Evolutionary conservation across 2,888 invertebrate genomes (phyloP).

Genomic region (Drosophila percnosoma): DNA sequence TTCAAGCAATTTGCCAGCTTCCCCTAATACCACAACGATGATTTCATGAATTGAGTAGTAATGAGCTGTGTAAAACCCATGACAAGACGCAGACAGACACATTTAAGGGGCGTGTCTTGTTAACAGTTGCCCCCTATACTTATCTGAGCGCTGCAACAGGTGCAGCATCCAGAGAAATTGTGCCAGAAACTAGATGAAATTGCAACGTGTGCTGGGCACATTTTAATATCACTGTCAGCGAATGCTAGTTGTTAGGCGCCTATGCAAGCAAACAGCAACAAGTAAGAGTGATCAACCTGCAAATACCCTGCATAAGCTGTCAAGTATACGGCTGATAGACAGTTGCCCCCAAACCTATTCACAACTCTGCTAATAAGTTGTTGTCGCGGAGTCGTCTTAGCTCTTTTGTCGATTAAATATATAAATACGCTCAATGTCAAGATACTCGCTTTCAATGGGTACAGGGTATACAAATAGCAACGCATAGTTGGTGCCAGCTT

Average conservation of each 20-base stretch:
- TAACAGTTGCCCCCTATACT: slow-evolving; percentile 18
- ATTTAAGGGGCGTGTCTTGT: slow-evolving; percentile 31
- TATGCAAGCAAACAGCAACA: slow-evolving; percentile 1
- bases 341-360: not conserved
- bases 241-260: slow-evolving; percentile 28
- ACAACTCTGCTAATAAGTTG: not conserved
- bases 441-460: not conserved
- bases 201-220: slow-evolving; percentile 38
- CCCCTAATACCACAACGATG: not conserved
- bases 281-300: not conserved
- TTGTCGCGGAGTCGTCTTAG: not conserved
- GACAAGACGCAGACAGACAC: slow-evolving; percentile 14
- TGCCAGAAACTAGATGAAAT: slow-evolving; percentile 48
- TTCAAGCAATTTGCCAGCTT: not conserved
- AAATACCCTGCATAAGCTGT: slow-evolving; percentile 8
- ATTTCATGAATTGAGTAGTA: not conserved
- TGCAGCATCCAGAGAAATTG: slow-evolving; percentile 47
- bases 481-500: slow-evolving; percentile 6
- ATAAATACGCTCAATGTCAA: not conserved
- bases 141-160: slow-evolving; percentile 31
- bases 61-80: slow-evolving; percentile 13
- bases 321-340: not conserved
- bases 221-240: slow-evolving; percentile 46
- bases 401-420: not conserved
- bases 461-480: slow-evolving; percentile 10